Evolutionary conservation across 2,888 invertebrate species (phyloP), one percentile per base, ranked within the genome.

Genomic region (Cantharis rustica): DNA sequence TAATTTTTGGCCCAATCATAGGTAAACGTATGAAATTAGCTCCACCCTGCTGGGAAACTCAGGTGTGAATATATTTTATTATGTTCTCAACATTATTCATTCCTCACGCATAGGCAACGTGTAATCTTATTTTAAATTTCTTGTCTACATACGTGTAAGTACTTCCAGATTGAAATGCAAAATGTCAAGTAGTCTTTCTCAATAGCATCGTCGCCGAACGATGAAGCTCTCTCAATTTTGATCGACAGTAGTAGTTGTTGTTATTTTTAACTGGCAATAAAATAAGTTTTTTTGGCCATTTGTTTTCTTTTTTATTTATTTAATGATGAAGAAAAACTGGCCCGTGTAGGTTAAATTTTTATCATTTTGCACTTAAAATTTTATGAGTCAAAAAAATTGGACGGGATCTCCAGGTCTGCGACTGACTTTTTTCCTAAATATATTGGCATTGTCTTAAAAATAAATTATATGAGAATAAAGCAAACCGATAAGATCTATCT

Each of bases 11-110:
- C 80, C 75, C 79, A 79, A 77, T 73, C 72, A 69, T 15, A 72
- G 75, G 75, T 75, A 72, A 75, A 76, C 71, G 72, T 69, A 64
- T 72, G 75, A 72, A 78, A 75, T 77, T 81, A 78, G 79, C 81
- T 80, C 81, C 81, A 81, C 81, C 81, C 81, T 76, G 77, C 77
- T 78, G 79, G 69, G 77, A 78, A 47, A 70, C 75, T 80, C 79
- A 81, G 80, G 81, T 81, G 81, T 81, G 78, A 81, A 81, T 76
- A 69, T 64, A 71, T 79, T 73, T 71, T 75, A 71, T 72, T 73
- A 66, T 70, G 71, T 71, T 74, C 71, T 71, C 69, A 47, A 74
- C 77, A 77, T 77, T 77, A 77, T 63, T 77, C 73, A 77, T 77
- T 77, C 77, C 64, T 63, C 69, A 72, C 74, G 77, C 71, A 77